Evolutionary conservation across 1,140 invertebrate species (phyloP).

Genomic region (Drosophila chauvacae): DNA sequence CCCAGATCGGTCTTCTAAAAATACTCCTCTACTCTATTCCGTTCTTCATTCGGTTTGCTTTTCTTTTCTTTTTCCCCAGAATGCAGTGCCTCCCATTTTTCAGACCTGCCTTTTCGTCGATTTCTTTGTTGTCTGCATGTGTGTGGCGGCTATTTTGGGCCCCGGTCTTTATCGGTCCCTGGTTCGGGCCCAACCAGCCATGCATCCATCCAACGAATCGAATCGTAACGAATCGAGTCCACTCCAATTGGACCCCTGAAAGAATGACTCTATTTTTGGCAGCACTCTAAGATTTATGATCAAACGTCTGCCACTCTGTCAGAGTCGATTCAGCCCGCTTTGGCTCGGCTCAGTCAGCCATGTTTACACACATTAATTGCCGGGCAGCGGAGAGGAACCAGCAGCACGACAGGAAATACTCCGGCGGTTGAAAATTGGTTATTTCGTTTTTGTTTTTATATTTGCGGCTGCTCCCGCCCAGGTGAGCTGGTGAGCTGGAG

Average conservation of each 20-base stretch:
- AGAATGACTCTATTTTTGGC: slow-evolving; percentile 75
- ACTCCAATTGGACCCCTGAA: slow-evolving; percentile 31
- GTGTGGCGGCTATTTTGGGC: slow-evolving; percentile 35
- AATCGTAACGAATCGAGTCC: slow-evolving; percentile 43
- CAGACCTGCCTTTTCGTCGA: background rate
- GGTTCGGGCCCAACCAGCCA: slow-evolving; percentile 16
- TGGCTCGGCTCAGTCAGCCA: slow-evolving; percentile 62
- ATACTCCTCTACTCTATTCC: slow-evolving; percentile 4
- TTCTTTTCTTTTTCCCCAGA: slow-evolving; percentile 11
- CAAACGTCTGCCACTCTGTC: slow-evolving; percentile 51
- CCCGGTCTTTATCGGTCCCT: slow-evolving; percentile 14
- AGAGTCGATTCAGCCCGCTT: slow-evolving; percentile 53
- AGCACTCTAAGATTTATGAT: slow-evolving; percentile 70
- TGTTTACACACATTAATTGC: slow-evolving; percentile 81
- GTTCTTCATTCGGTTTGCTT: background rate
- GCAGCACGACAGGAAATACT: slow-evolving; percentile 73
- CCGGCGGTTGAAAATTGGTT: slow-evolving; percentile 65
- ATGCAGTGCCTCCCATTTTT: slow-evolving; percentile 24
- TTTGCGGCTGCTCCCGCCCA: slow-evolving; percentile 12
- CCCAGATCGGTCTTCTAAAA: slow-evolving; percentile 23
- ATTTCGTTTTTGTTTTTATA: slow-evolving; percentile 23
- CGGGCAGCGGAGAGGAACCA: slow-evolving; percentile 38
- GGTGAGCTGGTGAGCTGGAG: slow-evolving; percentile 16
- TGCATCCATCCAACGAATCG: slow-evolving; percentile 38
- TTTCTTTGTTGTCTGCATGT: slow-evolving; percentile 41